A percentile compares a stretch with the other conserved stretches of the same genome.
phyloP scores from a whole-genome alignment of 2,113 vertebrate genomes.

The Sinocyclocheilus maitianheensis region DNA sequence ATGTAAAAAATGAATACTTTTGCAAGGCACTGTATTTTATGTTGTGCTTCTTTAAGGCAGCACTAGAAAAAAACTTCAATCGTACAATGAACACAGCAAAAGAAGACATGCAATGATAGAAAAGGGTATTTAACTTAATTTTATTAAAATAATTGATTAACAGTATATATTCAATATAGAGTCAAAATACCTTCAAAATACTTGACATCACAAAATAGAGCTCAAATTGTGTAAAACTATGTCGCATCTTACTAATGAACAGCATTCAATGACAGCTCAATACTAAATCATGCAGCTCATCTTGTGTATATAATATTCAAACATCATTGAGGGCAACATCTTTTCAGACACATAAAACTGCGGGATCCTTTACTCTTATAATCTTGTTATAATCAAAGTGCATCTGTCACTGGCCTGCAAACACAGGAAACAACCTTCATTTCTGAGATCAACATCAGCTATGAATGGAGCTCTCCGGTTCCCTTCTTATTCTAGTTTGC shows the following conservation, averaged over 20 bases:
- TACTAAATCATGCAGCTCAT: constrained; percentile 22
- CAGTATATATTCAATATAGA: constrained; percentile 76
- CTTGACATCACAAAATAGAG: constrained; percentile 75
- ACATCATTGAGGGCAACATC: neutral
- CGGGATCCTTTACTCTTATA: neutral
- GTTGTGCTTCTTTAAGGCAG: too few relatives aligned
- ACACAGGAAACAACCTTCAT: neutral
- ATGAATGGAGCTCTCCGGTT: neutral
- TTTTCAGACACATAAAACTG: neutral
- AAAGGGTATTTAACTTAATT: constrained; percentile 89
- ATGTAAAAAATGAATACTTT: too few relatives aligned
- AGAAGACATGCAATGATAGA: neutral
- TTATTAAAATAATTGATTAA: constrained; percentile 95
- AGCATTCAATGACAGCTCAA: constrained; percentile 66
- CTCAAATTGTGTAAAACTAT: neutral
- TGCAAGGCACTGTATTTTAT: too few relatives aligned
- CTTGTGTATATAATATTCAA: constrained; percentile 7
- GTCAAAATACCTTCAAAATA: constrained; percentile 81
- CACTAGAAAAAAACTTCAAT: neutral
- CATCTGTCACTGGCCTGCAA: neutral
- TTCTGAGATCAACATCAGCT: neutral
- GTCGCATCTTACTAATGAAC: neutral
- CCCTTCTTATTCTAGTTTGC: neutral
- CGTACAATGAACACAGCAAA: neutral
- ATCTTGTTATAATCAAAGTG: neutral